Evolutionary conservation across 2,113 vertebrate genomes (phyloP), one percentile per base, ranked within the genome.

Genomic region (Lagenorhynchus albirostris): DNA sequence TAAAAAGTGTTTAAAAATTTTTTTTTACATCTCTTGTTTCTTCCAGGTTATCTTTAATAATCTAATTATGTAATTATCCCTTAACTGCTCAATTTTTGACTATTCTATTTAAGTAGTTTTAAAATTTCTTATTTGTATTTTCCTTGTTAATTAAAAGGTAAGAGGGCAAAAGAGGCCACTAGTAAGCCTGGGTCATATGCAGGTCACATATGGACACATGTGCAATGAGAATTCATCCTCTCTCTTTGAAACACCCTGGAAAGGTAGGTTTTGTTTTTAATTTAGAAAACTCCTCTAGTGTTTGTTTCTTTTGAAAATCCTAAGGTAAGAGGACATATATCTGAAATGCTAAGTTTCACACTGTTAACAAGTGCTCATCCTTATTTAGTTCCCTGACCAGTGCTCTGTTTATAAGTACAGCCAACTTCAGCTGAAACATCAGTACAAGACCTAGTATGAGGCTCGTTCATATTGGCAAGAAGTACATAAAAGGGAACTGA

Each of bases 91-190:
- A 44, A 53, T 60, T 70, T 79, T 62, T 91, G 4, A 91, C 60
- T 67, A 31, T 20, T 81, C 33, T 50, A 67, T 44, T 84, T 68
- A 74, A 95, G 73, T 29, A 25, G 38, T 12, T 60, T 85, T 91
- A 58, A 44, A 62, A 91, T 20, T 62, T 68, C 11, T n/a, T 86
- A 53, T 90, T 86, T 83, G 44, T 4, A 53, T 77, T 71, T 94
- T 33, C 8, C 68, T 77, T 41, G 67, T 90, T 90, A 95, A 71
- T 85, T 87, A 86, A 83, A 96, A 79, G 91, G 29, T 70, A 73
- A 77, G 47, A 82, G 71, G 21, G 3, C 33, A 91, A 80, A 95
- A 76, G 41, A 29, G 10, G 60, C 33, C 38, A 74, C 33, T 18
- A 44, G 23, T 70, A 60, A 94, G 53, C 18, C 15, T 85, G 6